Evolutionary conservation across 2,113 vertebrate species (phyloP), one percentile per base, ranked within the genome.

Genomic region (Microtus oregoni): DNA sequence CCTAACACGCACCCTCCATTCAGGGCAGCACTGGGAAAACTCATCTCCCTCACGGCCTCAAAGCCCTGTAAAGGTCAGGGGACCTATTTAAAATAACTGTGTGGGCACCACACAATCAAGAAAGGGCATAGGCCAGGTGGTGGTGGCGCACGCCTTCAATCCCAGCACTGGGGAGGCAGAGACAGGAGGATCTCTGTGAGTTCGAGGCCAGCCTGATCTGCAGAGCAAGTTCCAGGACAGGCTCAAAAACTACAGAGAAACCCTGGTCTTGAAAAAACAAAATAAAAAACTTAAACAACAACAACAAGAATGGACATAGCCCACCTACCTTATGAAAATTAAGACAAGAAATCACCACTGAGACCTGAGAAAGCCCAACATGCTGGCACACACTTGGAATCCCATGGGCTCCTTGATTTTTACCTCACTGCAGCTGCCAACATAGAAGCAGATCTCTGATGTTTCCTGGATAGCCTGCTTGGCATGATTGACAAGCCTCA

Each of bases 21-120:
- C 32, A 67, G 35, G 87, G 52, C 44, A 78, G 32, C 65, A 32
- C 63, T 58, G 15, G 44, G 83, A 88, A 93, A 88, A 92, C 14
- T 38, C 58, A 17, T 81, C 85, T 96, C 44, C 19, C 73, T 83
- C 90, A 91, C 28, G 87, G 28, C 10, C 67, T 94, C 58, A 81
- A 93, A 87, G 26, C 14, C 91, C 70, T 86, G n/a, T 10, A 88
- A 68, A 95, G 67, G 58, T 88, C 75, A 76, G 76, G 44, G 47
- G 90, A n/a, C 90, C 35, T 28, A 52, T 63, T 92, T 75, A 87
- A 72, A 95, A 92, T 94, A 90, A 96, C 78, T 89, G 28, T 32
- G 5, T 20, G 55, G 72, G 44, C 0, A 47, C 26, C 19, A 73
- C 50, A 81, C 79, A 83, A 67, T 44, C 41, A 77, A 94, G 41